A percentile compares a stretch with the other conserved stretches of the same genome.
Conservation (phyloP, 2,797 vertebrate genomes). For the Myripristis murdjan region DNA sequence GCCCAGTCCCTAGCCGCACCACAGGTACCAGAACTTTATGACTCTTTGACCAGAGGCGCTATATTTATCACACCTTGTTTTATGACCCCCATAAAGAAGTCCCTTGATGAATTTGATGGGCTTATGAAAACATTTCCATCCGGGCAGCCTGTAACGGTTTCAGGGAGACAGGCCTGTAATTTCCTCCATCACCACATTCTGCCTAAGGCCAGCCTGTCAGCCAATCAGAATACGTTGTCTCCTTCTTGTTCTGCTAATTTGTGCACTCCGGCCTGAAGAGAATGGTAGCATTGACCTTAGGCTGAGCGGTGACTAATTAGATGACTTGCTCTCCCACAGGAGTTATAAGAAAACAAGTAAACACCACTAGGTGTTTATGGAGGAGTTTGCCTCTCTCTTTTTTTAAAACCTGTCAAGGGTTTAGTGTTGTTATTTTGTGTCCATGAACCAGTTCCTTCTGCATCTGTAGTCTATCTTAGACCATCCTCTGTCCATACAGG, state of each 20-base stretch:
- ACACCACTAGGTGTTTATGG: not conserved
- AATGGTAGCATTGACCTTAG: constrained; percentile 18
- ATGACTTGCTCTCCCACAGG: constrained; percentile 1
- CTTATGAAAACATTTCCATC: constrained; percentile 85
- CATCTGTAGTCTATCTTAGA: constrained; percentile 1
- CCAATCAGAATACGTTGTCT: constrained; percentile 40
- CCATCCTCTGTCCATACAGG: constrained; percentile 6
- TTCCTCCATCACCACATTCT: constrained; percentile 54
- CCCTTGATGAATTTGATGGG: constrained; percentile 82
- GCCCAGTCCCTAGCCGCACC: constrained; percentile 41
- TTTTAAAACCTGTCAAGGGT: not conserved
- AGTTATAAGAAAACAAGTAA: not conserved
- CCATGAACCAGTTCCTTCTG: constrained; percentile 5
- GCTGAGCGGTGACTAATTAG: constrained; percentile 36
- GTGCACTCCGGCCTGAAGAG: constrained; percentile 25
- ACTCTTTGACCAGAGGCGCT: constrained; percentile 69
- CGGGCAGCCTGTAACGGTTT: constrained; percentile 66
- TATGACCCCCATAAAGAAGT: constrained; percentile 76
- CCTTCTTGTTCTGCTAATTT: constrained; percentile 44
- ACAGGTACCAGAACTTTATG: constrained; percentile 62
- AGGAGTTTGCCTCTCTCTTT: not conserved
- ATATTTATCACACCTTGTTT: constrained; percentile 81
- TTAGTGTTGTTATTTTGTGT: not conserved
- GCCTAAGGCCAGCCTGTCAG: constrained; percentile 62
- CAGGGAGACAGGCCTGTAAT: constrained; percentile 65